Evolutionary conservation across 2,797 vertebrate genomes (phyloP).

Genomic region (Pelochelys cantorii): DNA sequence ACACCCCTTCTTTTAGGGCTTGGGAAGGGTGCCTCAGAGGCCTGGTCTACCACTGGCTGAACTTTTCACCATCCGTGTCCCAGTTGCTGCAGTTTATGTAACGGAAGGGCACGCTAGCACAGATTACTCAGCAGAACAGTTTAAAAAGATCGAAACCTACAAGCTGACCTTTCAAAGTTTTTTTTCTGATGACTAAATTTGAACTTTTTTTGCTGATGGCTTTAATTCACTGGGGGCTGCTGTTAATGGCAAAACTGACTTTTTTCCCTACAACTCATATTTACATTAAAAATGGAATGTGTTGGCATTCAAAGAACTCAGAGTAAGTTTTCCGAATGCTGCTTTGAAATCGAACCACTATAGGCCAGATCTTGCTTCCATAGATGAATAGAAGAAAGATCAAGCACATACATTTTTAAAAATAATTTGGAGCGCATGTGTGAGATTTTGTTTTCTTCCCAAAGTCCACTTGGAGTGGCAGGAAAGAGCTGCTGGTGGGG

Average conservation of each 20-base stretch:
- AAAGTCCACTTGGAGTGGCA: neutral
- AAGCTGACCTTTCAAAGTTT: conserved; percentile 34
- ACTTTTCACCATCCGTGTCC: neutral
- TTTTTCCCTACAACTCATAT: conserved; percentile 31
- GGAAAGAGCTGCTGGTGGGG: neutral
- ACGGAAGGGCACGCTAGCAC: neutral
- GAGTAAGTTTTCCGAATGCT: neutral
- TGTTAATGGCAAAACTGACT: conserved; percentile 35
- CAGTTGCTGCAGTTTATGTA: neutral
- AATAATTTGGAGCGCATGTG: neutral
- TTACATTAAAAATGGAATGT: conserved; percentile 16
- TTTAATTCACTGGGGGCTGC: conserved; percentile 39
- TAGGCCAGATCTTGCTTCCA: neutral
- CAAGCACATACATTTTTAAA: neutral
- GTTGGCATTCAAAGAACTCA: neutral
- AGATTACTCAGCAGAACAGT: neutral
- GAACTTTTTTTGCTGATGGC: conserved; percentile 19
- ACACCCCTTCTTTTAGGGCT: neutral
- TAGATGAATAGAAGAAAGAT: neutral
- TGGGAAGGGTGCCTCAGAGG: neutral
- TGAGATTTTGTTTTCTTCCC: neutral
- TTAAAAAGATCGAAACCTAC: conserved; percentile 29
- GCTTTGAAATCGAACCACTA: neutral
- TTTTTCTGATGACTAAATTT: conserved; percentile 9
- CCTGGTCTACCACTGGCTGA: neutral